phyloP scores from a whole-genome alignment of 2,888 invertebrate genomes.

The Trilocha varians region DNA sequence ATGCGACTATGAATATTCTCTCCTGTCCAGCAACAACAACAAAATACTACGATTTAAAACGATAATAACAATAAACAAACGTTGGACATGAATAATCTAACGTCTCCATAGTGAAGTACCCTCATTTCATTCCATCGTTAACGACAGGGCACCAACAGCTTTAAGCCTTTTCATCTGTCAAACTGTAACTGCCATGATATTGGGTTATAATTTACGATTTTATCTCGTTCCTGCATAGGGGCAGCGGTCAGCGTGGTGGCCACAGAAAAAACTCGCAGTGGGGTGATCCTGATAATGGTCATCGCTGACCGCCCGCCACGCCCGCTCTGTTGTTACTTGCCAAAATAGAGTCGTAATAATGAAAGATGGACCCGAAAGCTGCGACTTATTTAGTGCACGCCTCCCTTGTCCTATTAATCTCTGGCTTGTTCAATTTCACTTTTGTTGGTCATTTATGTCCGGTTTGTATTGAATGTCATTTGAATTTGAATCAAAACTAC shows the following conservation, averaged over 20 bases:
- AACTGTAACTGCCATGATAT: slow-evolving; percentile 67
- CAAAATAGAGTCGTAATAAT: slow-evolving; percentile 70
- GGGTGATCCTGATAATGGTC: slow-evolving; percentile 52
- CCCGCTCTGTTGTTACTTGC: slow-evolving; percentile 66
- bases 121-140: slow-evolving; percentile 59
- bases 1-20: too few species aligned
- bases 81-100: slow-evolving; percentile 42
- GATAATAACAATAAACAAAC: not conserved
- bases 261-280: slow-evolving; percentile 51
- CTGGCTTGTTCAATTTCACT: slow-evolving; percentile 58
- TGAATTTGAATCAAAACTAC: slow-evolving; percentile 34
- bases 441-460: slow-evolving; percentile 58
- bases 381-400: slow-evolving; percentile 58
- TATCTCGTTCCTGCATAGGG: slow-evolving; percentile 66
- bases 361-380: slow-evolving; percentile 65
- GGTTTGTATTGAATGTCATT: slow-evolving; percentile 43
- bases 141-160: slow-evolving; percentile 55
- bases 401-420: slow-evolving; percentile 37
- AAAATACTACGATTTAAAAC: not conserved
- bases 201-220: slow-evolving; percentile 74
- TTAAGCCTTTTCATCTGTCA: slow-evolving; percentile 72
- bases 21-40: too few species aligned
- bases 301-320: slow-evolving; percentile 49
- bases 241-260: slow-evolving; percentile 58
- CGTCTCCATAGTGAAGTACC: slow-evolving; percentile 46